These are phyloP conservation scores for Linnaemya vulpina DNA, from an alignment of 2,888 invertebrate species.

Conservation along the genomic window DNA sequence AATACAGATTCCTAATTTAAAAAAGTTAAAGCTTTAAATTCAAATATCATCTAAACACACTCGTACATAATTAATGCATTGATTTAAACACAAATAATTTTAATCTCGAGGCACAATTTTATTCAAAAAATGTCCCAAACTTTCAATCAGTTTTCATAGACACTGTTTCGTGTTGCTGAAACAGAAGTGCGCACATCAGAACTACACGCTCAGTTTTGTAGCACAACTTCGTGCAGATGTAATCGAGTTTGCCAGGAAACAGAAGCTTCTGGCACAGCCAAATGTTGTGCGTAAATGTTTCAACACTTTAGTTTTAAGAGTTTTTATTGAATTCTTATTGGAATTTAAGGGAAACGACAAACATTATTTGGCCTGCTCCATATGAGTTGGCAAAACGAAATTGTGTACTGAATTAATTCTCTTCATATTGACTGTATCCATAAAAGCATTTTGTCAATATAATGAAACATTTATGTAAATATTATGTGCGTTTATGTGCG, in stretches of 20 bases:
- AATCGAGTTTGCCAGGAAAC: conserved; percentile 43
- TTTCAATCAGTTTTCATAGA: not conserved
- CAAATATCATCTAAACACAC: too few species aligned
- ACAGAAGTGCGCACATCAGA: conserved; percentile 1
- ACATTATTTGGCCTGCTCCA: conserved; percentile 30
- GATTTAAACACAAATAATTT: too few species aligned
- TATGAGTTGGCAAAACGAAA: not conserved
- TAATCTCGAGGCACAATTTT: not conserved
- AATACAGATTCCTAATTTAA: too few species aligned
- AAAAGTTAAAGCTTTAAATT: too few species aligned
- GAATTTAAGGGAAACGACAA: conserved; percentile 69
- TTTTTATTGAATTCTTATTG: conserved; percentile 74
- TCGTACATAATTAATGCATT: too few species aligned
- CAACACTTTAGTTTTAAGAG: conserved; percentile 76
- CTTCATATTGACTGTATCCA: not conserved
- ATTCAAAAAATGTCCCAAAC: not conserved
- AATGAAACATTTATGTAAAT: conserved; percentile 3
- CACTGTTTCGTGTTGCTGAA: conserved; percentile 27
- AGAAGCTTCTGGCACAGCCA: conserved; percentile 57
- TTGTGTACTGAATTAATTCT: conserved; percentile 4
- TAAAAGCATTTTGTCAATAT: conserved; percentile 1
- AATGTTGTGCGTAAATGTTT: conserved; percentile 77
- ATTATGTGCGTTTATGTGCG: not conserved
- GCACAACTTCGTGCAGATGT: conserved; percentile 6
- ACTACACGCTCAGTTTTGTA: conserved; percentile 16